Evolutionary conservation across 2,113 vertebrate species (phyloP).

Genomic region (Maccullochella peelii): DNA sequence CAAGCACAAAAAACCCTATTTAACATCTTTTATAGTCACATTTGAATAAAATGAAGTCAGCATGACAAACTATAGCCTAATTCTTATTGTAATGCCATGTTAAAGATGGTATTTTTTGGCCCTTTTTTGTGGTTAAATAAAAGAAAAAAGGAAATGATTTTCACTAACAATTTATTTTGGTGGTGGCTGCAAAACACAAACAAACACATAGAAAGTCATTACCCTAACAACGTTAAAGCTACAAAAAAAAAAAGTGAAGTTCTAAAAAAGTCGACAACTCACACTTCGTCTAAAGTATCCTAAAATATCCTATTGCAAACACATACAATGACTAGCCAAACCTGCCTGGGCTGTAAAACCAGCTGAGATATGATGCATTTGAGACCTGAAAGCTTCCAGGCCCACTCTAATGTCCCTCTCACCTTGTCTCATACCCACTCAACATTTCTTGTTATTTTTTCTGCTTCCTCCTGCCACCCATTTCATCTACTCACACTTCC

Average conservation of each 20-base stretch:
- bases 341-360: neutral
- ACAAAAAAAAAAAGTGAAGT: neutral
- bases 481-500: slow-evolving; percentile 9
- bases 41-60: neutral
- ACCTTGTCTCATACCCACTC: neutral
- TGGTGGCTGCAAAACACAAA: neutral
- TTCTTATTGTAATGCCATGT: neutral
- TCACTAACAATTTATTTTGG: neutral
- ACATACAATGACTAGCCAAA: neutral
- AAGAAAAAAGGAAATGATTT: neutral
- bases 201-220: neutral
- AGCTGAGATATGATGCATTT: neutral
- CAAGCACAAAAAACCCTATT: neutral
- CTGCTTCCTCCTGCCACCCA: neutral
- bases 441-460: slow-evolving; percentile 1
- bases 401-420: slow-evolving; percentile 12
- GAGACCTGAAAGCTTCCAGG: neutral
- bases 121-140: neutral
- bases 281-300: neutral
- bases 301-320: neutral
- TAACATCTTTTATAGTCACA: neutral
- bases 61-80: neutral
- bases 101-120: neutral
- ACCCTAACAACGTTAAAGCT: neutral
- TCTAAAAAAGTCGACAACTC: neutral